Evolutionary conservation across 2,888 invertebrate genomes (phyloP), one percentile per base, ranked within the genome.

Genomic region (Drosophila sordidapex): DNA sequence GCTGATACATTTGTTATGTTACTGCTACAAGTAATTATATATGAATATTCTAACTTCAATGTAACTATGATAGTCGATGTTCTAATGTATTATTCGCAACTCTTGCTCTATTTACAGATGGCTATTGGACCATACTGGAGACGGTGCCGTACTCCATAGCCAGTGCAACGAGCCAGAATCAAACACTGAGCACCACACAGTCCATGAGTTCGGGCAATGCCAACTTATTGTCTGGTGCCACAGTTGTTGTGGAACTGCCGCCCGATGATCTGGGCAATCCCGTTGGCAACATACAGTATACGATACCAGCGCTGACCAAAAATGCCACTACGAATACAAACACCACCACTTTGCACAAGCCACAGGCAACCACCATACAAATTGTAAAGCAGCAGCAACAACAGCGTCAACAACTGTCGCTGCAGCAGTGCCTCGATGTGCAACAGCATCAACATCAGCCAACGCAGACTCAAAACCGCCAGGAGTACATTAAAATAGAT

Each of bases 111-210:
- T 43, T 85, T 85, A 40, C 81, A 85, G 92, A 92, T 78, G 92
- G 93, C 52, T 93, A 93, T 68, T 93, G 93, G 93, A 93, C 93
- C 15, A 93, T 93, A 46, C 65, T 93, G 65, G 93, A 93, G 70
- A 92, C 93, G 2, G 92, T 93, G 65, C 93, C 93, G 5, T 92
- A 92, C 56, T 89, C 92, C 5, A 72, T 93, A 52, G 90, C 91
- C 25, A 85, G 79, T 49, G 27, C 78, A 29, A 57, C 79, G 18
- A 74, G 70, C 7, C 78, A 81, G 7, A 70, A 73, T 38, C 80
- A 77, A 36, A 71, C 74, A 7, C 43, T 76, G 8, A 83, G 75
- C 53, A 77, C 80, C 5, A 36, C 86, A 4, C 74, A 65, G 18
- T 70, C 82, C 4, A 65, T 84, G 53, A 58, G 79, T 58, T 43